phyloP scores from a whole-genome alignment of 92 coral and sea anemone genomes.

The Palythoa heliodiscus region DNA sequence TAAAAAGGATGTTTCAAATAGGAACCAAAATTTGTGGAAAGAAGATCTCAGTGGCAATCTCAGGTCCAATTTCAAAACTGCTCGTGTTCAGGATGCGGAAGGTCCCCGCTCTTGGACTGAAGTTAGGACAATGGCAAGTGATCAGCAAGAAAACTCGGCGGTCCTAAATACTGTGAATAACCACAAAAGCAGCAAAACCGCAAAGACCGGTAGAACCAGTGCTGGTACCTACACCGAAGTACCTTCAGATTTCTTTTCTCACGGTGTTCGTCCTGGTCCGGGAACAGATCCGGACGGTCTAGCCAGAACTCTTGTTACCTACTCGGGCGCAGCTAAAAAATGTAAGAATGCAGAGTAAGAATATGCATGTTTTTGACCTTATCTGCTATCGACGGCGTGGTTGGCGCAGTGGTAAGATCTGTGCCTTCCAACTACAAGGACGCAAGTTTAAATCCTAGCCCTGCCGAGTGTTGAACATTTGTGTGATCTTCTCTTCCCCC shows the following conservation, averaged over 20 bases:
- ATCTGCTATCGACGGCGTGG: too few relatives aligned
- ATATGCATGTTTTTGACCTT: too few relatives aligned
- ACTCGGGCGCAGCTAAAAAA: not conserved
- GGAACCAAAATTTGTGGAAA: not conserved
- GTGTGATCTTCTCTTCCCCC: too few relatives aligned
- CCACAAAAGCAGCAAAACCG: not conserved
- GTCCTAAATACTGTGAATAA: not conserved
- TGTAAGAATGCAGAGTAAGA: not conserved
- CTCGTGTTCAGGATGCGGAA: not conserved
- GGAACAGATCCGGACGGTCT: conserved; percentile 39
- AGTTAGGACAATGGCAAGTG: not conserved
- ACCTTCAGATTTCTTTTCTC: conserved; percentile 25
- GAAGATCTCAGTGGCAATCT: not conserved
- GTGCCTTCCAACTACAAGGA: too few relatives aligned
- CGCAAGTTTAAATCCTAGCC: too few relatives aligned
- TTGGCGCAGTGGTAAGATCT: too few relatives aligned
- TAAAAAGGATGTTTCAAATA: too few relatives aligned
- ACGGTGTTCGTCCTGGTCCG: conserved; percentile 25
- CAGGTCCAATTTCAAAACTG: not conserved
- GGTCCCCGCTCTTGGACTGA: conserved; percentile 1
- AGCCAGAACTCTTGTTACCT: conserved; percentile 16
- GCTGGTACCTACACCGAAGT: conserved; percentile 27
- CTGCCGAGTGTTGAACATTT: too few relatives aligned
- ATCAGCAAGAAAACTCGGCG: not conserved
- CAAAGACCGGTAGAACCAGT: conserved; percentile 31